phyloP scores from a whole-genome alignment of 1,140 invertebrate genomes.

The Pogonognathellus flavescens region DNA sequence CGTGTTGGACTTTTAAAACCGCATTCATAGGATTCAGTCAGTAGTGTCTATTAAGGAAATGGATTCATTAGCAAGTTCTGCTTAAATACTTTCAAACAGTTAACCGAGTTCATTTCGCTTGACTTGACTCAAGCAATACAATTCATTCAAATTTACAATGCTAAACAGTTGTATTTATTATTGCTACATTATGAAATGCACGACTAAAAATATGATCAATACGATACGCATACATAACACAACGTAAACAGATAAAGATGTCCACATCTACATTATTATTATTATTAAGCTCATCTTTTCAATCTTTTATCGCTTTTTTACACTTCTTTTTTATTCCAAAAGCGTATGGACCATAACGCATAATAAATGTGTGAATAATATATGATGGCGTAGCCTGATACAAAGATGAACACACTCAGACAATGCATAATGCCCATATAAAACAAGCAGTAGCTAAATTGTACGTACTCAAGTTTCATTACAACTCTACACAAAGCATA shows the following conservation, averaged over 20 bases:
- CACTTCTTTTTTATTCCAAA: too few species aligned
- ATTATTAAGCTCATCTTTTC: constrained; percentile 39
- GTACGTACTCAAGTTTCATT: background rate
- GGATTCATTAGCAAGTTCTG: constrained; percentile 37
- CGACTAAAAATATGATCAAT: constrained; percentile 16
- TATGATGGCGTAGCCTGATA: too few species aligned
- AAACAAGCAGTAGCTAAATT: constrained; percentile 2
- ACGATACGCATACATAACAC: background rate
- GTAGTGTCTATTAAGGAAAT: constrained; percentile 39
- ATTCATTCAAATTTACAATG: background rate
- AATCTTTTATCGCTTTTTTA: constrained; percentile 30
- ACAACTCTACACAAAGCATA: background rate
- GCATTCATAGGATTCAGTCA: background rate
- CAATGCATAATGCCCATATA: background rate
- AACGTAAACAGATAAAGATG: constrained; percentile 9
- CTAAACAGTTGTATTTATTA: background rate
- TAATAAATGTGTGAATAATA: too few species aligned
- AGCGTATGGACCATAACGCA: too few species aligned
- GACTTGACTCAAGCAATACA: too few species aligned
- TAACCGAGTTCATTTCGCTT: background rate
- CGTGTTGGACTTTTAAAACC: background rate
- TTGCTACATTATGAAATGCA: background rate
- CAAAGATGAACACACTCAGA: too few species aligned
- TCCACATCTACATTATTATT: constrained; percentile 23
- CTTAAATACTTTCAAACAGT: constrained; percentile 19